phyloP scores from a whole-genome alignment of 1,140 invertebrate species.

The Cyphomyrmex costatus region DNA sequence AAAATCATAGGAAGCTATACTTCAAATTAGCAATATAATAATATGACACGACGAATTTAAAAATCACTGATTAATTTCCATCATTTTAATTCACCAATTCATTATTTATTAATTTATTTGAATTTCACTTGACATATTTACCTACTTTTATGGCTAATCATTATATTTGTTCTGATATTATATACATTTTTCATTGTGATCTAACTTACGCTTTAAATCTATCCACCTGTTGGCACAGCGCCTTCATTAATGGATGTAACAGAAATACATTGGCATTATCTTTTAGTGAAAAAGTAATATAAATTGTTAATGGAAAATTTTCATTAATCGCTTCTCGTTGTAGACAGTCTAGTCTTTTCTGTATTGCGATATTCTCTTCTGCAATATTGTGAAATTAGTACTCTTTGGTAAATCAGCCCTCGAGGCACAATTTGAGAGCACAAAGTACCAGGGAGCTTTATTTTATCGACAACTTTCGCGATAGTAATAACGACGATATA shows the following conservation, averaged over 20 bases:
- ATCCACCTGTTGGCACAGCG: constrained; percentile 29
- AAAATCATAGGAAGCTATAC: too few relatives aligned
- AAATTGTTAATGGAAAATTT: constrained; percentile 51
- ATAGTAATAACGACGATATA: constrained; percentile 39
- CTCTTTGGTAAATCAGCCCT: constrained; percentile 57
- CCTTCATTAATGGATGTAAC: constrained; percentile 23
- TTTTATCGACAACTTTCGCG: constrained; percentile 56
- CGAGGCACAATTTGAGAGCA: constrained; percentile 43
- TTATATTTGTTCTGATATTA: background rate
- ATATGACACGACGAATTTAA: background rate
- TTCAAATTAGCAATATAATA: background rate
- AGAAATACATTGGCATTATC: constrained; percentile 6
- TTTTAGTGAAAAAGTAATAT: constrained; percentile 43
- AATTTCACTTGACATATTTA: background rate
- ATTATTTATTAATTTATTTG: background rate
- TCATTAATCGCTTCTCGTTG: constrained; percentile 33
- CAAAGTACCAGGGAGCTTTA: constrained; percentile 42
- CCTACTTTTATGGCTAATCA: background rate
- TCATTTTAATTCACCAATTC: too few relatives aligned
- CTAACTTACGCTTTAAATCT: constrained; percentile 28
- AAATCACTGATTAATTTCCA: background rate
- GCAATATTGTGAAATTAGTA: constrained; percentile 51
- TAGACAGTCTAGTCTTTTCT: constrained; percentile 9
- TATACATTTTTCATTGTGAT: constrained; percentile 23
- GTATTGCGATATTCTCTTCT: constrained; percentile 15